phyloP scores from a whole-genome alignment of 2,797 vertebrate genomes.

The Sebastes baramenuke region DNA sequence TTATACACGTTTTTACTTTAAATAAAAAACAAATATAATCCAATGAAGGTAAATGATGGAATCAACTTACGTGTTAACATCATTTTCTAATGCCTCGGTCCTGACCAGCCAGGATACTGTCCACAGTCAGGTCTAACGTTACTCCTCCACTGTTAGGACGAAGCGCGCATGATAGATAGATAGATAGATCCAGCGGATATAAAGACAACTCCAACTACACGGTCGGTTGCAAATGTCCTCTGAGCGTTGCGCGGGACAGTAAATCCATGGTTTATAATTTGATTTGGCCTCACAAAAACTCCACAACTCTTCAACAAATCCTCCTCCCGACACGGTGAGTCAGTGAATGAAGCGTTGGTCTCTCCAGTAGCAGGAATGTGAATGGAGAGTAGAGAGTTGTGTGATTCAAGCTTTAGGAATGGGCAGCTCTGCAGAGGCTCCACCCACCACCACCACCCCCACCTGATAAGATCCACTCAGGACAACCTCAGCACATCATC shows the following conservation, averaged over 20 bases:
- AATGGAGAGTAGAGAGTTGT: slow-evolving; percentile 63
- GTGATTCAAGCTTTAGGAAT: slow-evolving; percentile 82
- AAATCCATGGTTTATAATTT: slow-evolving; percentile 71
- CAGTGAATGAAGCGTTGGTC: background rate
- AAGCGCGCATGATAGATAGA: slow-evolving; percentile 65
- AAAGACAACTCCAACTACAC: slow-evolving; percentile 24
- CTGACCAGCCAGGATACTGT: slow-evolving; percentile 31
- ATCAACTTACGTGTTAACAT: slow-evolving; percentile 80
- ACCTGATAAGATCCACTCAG: slow-evolving; percentile 58
- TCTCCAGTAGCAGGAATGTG: slow-evolving; percentile 68
- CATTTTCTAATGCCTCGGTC: slow-evolving; percentile 52
- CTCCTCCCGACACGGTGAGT: background rate
- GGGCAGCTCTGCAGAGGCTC: slow-evolving; percentile 64
- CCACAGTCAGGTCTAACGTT: slow-evolving; percentile 37
- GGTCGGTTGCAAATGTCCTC: slow-evolving; percentile 27
- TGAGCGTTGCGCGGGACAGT: slow-evolving; percentile 22
- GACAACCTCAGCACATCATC: background rate
- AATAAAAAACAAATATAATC: background rate
- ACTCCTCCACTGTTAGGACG: slow-evolving; percentile 59
- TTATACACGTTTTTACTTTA: background rate
- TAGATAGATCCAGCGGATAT: slow-evolving; percentile 57
- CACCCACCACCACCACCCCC: slow-evolving; percentile 63
- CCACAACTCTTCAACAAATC: slow-evolving; percentile 15
- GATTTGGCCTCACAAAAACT: slow-evolving; percentile 5
- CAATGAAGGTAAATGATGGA: rapidly evolving